Conservation (phyloP, 2,888 invertebrate genomes). For the Acanthoscelides obtectus region DNA sequence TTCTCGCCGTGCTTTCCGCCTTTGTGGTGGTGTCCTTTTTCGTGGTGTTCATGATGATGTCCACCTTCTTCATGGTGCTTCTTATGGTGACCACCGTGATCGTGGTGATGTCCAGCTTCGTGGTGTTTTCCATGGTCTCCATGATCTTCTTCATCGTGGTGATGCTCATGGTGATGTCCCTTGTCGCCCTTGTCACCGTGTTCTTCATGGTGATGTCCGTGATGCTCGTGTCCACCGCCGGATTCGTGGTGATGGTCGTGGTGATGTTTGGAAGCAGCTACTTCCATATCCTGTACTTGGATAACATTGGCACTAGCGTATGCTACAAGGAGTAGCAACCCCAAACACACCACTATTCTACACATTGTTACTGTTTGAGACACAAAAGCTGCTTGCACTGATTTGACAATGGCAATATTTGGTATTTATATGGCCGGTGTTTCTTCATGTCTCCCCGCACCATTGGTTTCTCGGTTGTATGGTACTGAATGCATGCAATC, state of each 20-base stretch:
- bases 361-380: slow-evolving; percentile 30
- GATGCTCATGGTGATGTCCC: slow-evolving; percentile 68
- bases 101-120: slow-evolving; percentile 70
- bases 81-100: slow-evolving; percentile 76
- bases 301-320: slow-evolving; percentile 22
- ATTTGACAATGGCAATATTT: slow-evolving; percentile 11
- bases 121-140: slow-evolving; percentile 75
- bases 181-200: slow-evolving; percentile 75
- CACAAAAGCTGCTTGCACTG: slow-evolving; percentile 20
- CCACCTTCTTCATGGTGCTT: slow-evolving; percentile 73
- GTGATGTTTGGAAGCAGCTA: slow-evolving; percentile 41
- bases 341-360: slow-evolving; percentile 36
- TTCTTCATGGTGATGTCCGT: slow-evolving; percentile 62
- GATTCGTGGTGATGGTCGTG: slow-evolving; percentile 55
- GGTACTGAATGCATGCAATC: slow-evolving; percentile 20
- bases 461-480: slow-evolving; percentile 28
- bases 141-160: slow-evolving; percentile 74
- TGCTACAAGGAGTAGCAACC: slow-evolving; percentile 24
- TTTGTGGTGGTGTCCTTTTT: slow-evolving; percentile 72
- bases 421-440: slow-evolving; percentile 35
- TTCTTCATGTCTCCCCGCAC: slow-evolving; percentile 34
- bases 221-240: slow-evolving; percentile 67
- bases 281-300: slow-evolving; percentile 43
- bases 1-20: slow-evolving; percentile 76
- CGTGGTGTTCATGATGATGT: slow-evolving; percentile 72